Base-by-base conservation (phyloP, 2,888 invertebrate genomes). In the Muscina levida region DNA sequence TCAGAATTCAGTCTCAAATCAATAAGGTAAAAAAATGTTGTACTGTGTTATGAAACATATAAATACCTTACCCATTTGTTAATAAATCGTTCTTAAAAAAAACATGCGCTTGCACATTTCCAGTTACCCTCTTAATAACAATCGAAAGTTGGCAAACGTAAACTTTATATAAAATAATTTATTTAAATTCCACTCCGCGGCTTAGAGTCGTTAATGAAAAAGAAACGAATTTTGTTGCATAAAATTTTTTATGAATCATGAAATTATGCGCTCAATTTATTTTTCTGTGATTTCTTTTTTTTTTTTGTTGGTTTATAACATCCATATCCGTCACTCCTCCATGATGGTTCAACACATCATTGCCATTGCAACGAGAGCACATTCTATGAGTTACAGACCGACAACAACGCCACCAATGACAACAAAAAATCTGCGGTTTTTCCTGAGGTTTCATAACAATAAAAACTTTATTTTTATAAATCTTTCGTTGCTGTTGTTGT, bases 371-470 rank as follows among this genome's bases (percentile, higher is more conserved):
- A 22, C 37, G n/a, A n/a, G n/a, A 19, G 42, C 62, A 62, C 19
- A 42, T 42, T 62, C 62, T 62, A 68, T 68, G 46, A 26, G 26
- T 67, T 67, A 51, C 67, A 67, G 15, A 31, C 4, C 62, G 42
- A 17, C 22, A 22, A 10, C 62, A 37, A 0, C 59, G 1, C 42
- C 19, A 26, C 39, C 59, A 67, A 48, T 48, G 22, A 5, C 26
- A 46, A 22, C 31, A 53, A 68, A 68, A 68, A 68, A 68, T 68
- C 53, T 68, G 68, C 53, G 68, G 68, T 68, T 42, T 68, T 68
- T 68, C 39, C 53, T 56, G 53, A 39, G 67, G 53, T 68, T 68
- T 68, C 53, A 68, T 68, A 68, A 68, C 68, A 68, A 68, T 68
- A 68, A 68, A 68, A 68, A 68, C 39, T 56, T 56, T 68, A 42